Evolutionary conservation across 2,797 vertebrate species (phyloP).

Genomic region (Lutjanus campechanus): DNA sequence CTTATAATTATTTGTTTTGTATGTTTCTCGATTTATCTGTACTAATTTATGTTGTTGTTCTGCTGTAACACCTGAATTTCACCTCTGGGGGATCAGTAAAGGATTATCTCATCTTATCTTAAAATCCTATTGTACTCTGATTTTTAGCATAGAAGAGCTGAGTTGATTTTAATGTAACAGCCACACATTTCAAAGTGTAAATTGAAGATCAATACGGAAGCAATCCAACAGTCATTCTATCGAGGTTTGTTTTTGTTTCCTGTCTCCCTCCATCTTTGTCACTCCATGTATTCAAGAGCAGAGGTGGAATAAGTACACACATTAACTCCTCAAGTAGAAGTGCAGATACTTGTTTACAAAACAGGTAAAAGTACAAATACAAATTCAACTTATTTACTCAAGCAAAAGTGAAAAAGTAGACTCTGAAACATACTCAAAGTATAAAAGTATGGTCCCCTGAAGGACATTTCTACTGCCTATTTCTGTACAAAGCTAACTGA

Average conservation of each 20-base stretch:
- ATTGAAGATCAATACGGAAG: background rate
- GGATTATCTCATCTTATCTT: background rate
- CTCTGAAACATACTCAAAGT: too few species aligned
- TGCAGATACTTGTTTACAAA: too few species aligned
- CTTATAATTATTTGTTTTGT: background rate
- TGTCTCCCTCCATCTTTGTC: background rate
- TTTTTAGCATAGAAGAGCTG: conserved; percentile 3
- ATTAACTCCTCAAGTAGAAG: too few species aligned
- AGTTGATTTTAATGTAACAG: background rate
- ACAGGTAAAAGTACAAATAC: too few species aligned
- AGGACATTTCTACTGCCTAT: too few species aligned
- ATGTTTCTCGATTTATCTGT: background rate
- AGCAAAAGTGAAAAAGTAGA: too few species aligned
- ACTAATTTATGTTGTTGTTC: too few species aligned
- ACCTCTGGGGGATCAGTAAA: too few species aligned
- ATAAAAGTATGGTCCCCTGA: too few species aligned
- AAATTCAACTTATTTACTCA: too few species aligned
- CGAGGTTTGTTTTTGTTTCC: background rate
- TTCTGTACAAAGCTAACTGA: too few species aligned
- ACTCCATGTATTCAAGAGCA: background rate
- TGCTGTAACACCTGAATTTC: background rate
- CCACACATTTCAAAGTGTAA: background rate
- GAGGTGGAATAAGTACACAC: too few species aligned
- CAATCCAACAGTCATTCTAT: background rate
- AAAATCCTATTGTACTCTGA: background rate